Conservation (phyloP, 2,113 vertebrate species). For the Rynchops niger region DNA sequence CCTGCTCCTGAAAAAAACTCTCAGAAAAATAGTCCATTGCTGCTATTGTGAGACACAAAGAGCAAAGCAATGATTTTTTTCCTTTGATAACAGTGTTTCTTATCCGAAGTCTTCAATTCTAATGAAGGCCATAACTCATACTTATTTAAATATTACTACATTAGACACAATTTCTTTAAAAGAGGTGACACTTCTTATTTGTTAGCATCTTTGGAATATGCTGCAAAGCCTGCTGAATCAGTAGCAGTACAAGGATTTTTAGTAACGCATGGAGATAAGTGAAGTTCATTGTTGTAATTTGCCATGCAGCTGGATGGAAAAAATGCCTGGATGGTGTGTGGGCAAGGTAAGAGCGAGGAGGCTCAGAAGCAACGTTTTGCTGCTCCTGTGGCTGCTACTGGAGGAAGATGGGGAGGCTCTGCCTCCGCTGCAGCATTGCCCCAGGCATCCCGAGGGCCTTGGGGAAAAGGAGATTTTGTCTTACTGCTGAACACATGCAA, state of each 20-base stretch:
- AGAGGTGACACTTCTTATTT: not conserved
- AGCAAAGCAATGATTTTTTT: not conserved
- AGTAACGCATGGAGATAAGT: not conserved
- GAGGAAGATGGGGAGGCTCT: not conserved
- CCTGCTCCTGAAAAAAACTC: not conserved
- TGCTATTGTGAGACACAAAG: not conserved
- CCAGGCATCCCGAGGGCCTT: accelerated
- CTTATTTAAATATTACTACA: not conserved
- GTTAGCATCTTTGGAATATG: not conserved
- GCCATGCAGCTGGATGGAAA: not conserved
- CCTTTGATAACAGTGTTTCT: not conserved
- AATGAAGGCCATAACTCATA: not conserved
- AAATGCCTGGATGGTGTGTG: not conserved
- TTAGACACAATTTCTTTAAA: not conserved
- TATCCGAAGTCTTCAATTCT: not conserved
- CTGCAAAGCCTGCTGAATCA: not conserved
- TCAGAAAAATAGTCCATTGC: not conserved
- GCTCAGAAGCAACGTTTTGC: not conserved
- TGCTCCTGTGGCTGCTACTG: not conserved
- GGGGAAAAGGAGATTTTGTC: not conserved
- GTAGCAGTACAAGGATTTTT: not conserved
- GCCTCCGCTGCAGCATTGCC: not conserved
- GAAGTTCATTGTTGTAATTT: not conserved
- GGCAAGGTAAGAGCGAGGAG: not conserved
- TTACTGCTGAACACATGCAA: not conserved